Base-by-base conservation (phyloP, 2,888 invertebrate genomes). In the Cryptocephalus moraei region DNA sequence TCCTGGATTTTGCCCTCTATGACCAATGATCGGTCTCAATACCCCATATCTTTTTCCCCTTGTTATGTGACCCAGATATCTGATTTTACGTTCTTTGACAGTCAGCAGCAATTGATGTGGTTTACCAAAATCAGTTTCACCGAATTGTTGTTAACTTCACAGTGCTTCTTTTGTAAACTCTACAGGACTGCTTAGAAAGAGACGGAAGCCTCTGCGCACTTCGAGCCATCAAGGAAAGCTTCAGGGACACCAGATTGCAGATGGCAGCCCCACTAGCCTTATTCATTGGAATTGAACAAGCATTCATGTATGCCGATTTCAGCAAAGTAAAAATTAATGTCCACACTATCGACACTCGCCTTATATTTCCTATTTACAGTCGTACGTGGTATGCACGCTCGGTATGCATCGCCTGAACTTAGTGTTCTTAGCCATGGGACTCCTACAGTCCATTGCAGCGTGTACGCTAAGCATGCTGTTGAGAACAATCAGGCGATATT, bases 221-320 rank as follows among this genome's bases (percentile, higher is more conserved):
- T 61, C 74, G 58, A 65, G 78, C 60, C 62, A 76, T 73, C 61
- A 70, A 65, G 46, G 71, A 71, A 34, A 71, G 76, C 1, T 77
- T 81, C 54, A 74, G 74, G 49, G 84, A 84, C 63, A 76, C 79
- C 0, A 74, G 80, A 44, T 70, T 87, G 34, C 75, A 84, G 56
- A 77, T 87, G 34, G 83, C 84, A 1, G 81, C 83, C 0, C 88
- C 89, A 0, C 75, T 89, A 69, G 84, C 86, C 4, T 74, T 87
- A 39, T 90, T 88, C 62, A 86, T 89, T 53, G 89, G 89, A 50
- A 75, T 88, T 49, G 88, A 89, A 67, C 89, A 89, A 71, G 88
- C 86, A 55, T 88, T 89, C 66, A 86, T 90, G 73, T 81, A 84
- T 64, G 82, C 85, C 8, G 88, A 88, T 62, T 89, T 88, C 68